Percentiles rank a stretch among this genome's conserved stretches.
phyloP scores from a whole-genome alignment of 1,140 invertebrate species.

The Brachionus asplanchnoidis region DNA sequence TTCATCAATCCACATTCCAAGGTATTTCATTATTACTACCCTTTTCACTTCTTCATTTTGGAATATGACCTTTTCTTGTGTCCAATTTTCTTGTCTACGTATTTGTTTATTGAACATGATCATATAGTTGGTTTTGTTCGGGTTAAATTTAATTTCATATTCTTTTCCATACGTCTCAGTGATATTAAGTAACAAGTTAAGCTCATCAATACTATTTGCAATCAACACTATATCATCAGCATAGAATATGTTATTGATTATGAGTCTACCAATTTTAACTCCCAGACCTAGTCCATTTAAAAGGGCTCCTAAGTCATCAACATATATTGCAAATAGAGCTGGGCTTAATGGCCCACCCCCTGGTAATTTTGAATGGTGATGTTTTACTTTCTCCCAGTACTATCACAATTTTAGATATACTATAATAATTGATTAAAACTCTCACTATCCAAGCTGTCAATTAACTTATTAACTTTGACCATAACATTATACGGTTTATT shows the following conservation, averaged over 20 bases:
- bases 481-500: too few species aligned
- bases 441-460: neutral
- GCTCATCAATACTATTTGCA: neutral
- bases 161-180: neutral
- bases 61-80: too few species aligned
- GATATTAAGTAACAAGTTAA: neutral
- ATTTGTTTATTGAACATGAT: too few species aligned
- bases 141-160: neutral
- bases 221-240: neutral
- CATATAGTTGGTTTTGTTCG: neutral
- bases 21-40: too few species aligned
- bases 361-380: neutral
- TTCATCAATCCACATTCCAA: too few species aligned
- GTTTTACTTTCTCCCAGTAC: neutral
- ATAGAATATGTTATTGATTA: too few species aligned
- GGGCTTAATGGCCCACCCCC: neutral
- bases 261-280: too few species aligned
- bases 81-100: too few species aligned
- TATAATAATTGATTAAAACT: neutral
- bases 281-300: too few species aligned
- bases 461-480: neutral
- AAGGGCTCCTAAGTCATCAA: too few species aligned
- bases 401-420: neutral
- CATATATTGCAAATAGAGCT: neutral
- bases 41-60: too few species aligned